Evolutionary conservation across 35 echinoderm and acorn worm genomes (phyloP).

Genomic region (Apostichopus japonicus): DNA sequence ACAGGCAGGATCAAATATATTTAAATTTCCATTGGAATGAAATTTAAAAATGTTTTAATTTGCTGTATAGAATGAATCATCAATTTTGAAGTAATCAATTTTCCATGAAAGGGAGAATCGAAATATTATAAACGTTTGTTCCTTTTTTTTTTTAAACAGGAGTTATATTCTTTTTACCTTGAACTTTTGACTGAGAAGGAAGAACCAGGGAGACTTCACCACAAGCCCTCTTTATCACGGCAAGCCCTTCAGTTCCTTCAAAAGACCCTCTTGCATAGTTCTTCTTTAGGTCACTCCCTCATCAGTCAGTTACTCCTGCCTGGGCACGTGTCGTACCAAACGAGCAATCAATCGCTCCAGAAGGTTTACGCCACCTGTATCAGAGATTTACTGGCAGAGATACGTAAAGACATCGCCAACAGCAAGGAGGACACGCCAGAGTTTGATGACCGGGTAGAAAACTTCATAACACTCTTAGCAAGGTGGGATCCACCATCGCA

Average conservation of each 20-base stretch:
- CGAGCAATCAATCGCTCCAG: conserved; percentile 71
- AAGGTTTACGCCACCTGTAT: conserved; percentile 74
- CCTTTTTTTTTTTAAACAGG: conserved; percentile 44
- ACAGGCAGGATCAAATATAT: too few species aligned
- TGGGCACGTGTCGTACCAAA: background rate
- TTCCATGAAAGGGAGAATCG: too few species aligned
- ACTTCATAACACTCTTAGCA: conserved; percentile 37
- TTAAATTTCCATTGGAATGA: too few species aligned
- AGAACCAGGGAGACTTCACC: background rate
- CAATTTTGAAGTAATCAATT: too few species aligned
- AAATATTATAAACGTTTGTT: too few species aligned
- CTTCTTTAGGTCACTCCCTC: conserved; percentile 71
- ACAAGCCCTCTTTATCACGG: conserved; percentile 36
- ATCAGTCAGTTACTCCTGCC: conserved; percentile 55
- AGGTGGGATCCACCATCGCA: conserved; percentile 38
- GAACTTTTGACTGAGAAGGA: conserved; percentile 23
- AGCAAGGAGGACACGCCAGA: conserved; percentile 14
- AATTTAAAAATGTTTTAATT: too few species aligned
- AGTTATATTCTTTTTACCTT: conserved; percentile 65
- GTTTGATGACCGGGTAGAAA: conserved; percentile 8
- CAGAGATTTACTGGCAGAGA: conserved; percentile 51
- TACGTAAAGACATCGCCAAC: conserved; percentile 35
- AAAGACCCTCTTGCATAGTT: conserved; percentile 43
- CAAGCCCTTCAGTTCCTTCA: conserved; percentile 54
- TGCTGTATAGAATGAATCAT: too few species aligned